Conservation (phyloP, 2,888 invertebrate species). For the Ectemnius continuus region DNA sequence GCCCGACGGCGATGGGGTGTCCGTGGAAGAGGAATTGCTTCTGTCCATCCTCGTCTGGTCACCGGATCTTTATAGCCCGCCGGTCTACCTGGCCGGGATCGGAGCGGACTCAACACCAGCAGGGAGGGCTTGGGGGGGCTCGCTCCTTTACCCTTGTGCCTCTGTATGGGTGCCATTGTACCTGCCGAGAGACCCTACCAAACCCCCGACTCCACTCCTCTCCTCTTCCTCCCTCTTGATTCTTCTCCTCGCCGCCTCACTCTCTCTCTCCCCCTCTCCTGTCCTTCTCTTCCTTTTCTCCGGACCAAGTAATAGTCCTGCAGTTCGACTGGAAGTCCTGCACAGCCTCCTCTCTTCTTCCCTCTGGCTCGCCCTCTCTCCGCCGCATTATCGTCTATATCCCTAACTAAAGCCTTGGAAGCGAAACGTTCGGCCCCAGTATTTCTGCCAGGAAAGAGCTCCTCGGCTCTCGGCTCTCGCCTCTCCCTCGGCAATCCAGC, state of each 20-base stretch:
- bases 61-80: constrained; percentile 34
- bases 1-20: too few relatives aligned
- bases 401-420: constrained; percentile 12
- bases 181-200: constrained; percentile 6
- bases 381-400: constrained; percentile 7
- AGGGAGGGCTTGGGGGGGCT: constrained; percentile 6
- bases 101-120: constrained; percentile 25
- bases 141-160: constrained; percentile 35
- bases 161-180: constrained; percentile 36
- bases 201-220: neutral
- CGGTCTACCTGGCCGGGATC: constrained; percentile 43
- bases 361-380: neutral
- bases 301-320: neutral
- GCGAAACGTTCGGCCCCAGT: neutral
- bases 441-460: constrained; percentile 14
- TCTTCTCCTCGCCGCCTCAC: neutral
- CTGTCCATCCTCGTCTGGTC: constrained; percentile 34
- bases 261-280: too few relatives aligned
- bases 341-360: neutral
- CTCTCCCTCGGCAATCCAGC: constrained; percentile 13
- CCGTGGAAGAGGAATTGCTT: constrained; percentile 24
- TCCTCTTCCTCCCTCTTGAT: neutral
- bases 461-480: neutral
- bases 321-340: neutral
- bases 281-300: constrained; percentile 8